Percentiles rank a stretch among this genome's conserved stretches.
Conservation (phyloP, 2,888 invertebrate species). For the Cephus pygmeus region DNA sequence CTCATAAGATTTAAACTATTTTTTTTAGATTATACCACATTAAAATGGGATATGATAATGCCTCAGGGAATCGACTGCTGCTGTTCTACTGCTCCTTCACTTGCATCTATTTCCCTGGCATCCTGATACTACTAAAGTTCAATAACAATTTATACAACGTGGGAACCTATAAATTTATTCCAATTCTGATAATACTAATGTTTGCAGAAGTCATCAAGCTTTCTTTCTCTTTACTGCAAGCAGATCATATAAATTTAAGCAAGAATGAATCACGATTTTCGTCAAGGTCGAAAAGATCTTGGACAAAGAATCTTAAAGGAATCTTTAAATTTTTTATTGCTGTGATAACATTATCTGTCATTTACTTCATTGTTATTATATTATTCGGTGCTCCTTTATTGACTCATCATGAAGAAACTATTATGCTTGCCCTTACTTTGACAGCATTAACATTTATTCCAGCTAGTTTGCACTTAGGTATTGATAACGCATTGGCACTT, state of each 20-base stretch:
- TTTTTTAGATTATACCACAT: neutral
- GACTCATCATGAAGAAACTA: slow-evolving; percentile 75
- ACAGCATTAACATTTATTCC: slow-evolving; percentile 75
- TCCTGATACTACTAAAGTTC: slow-evolving; percentile 70
- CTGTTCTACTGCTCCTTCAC: slow-evolving; percentile 70
- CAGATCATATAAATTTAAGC: slow-evolving; percentile 40
- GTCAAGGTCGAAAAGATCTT: slow-evolving; percentile 64
- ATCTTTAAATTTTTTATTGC: slow-evolving; percentile 68
- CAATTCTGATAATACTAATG: slow-evolving; percentile 59
- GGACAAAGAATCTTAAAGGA: slow-evolving; percentile 67
- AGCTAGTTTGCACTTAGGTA: slow-evolving; percentile 72
- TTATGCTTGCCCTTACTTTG: slow-evolving; percentile 74
- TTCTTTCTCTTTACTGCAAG: slow-evolving; percentile 50
- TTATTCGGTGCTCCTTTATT: slow-evolving; percentile 77
- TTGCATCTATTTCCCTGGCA: slow-evolving; percentile 73
- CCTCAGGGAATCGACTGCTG: slow-evolving; percentile 48
- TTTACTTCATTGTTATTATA: slow-evolving; percentile 73
- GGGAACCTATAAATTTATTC: slow-evolving; percentile 68
- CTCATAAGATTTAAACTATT: neutral
- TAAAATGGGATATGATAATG: slow-evolving; percentile 37
- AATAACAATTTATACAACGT: slow-evolving; percentile 72
- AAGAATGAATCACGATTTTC: slow-evolving; percentile 60
- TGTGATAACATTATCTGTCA: slow-evolving; percentile 65
- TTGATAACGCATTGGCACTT: slow-evolving; percentile 70
- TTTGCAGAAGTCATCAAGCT: slow-evolving; percentile 71